These are phyloP conservation scores for Platyrinchus mystaceus DNA, from an alignment of 2,797 vertebrate genomes.

Conservation along the genomic window DNA sequence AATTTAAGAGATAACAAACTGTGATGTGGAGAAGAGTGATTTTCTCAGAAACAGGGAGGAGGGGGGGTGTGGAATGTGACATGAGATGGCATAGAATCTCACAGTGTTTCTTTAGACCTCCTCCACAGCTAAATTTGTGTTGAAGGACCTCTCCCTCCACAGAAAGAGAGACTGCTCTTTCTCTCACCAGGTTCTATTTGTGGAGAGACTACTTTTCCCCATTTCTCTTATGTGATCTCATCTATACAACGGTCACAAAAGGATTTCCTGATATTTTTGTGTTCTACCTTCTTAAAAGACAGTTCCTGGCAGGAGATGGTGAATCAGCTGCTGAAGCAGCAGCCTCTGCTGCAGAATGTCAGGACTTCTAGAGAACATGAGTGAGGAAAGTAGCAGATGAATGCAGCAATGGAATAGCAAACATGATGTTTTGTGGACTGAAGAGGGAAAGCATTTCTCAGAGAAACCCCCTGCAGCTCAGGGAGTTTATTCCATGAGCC, in stretches of 20 bases:
- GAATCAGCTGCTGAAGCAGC: neutral
- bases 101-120: neutral
- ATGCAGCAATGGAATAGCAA: neutral
- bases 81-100: neutral
- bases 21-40: neutral
- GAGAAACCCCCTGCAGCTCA: neutral
- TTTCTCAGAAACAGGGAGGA: neutral
- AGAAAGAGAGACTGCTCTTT: neutral
- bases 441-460: neutral
- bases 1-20: neutral
- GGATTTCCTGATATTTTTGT: neutral
- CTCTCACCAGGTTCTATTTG: neutral
- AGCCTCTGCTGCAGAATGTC: neutral
- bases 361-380: neutral
- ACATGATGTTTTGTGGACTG: neutral
- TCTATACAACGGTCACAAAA: neutral
- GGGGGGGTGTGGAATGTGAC: fast-evolving
- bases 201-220: neutral
- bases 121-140: neutral
- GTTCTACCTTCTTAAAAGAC: neutral
- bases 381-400: neutral
- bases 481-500: neutral
- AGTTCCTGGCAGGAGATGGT: neutral
- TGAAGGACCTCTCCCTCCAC: neutral
- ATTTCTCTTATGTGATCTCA: neutral